Evolutionary conservation across 2,797 vertebrate species (phyloP), one percentile per base, ranked within the genome.

Genomic region (Anabas testudineus): DNA sequence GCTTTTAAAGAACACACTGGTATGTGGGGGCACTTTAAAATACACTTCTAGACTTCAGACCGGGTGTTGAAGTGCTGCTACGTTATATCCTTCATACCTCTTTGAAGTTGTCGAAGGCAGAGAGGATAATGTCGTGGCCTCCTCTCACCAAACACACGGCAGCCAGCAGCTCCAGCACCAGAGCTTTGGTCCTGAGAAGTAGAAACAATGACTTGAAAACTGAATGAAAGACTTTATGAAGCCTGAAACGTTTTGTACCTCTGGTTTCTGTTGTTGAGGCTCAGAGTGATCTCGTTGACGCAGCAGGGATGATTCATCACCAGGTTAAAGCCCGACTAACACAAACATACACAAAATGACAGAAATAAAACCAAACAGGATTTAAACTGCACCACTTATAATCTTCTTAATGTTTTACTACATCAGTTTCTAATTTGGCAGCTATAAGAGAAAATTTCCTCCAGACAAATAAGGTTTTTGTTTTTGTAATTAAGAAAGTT

Each of bases 291-390:
- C 93, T 98, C 95, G 0, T 98, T 99, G 83, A 99, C 96, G 2
- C 97, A 99, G 74, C 93, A 92, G 0, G 96, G 92, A 69, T 99
- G 97, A 70, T 93, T 95, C 97, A 98, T 98, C 87, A 99, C 97
- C 75, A 96, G 94, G 92, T 95, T 98, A 88, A 99, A 99, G 42
- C 97, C 97, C 7, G 95, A 96, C 97, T 98, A 64, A 37, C 26
- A 42, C 48, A 64, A 9, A 42, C 18, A 63, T 19, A 39, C 18
- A 32, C 13, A 41, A 52, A 54, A 36, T 37, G 42, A 56, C n/a
- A n/a, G n/a, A n/a, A n/a, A n/a, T n/a, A n/a, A n/a, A n/a, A n/a
- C n/a, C n/a, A n/a, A n/a, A n/a, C n/a, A n/a, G n/a, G n/a, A n/a
- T n/a, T n/a, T n/a, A n/a, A n/a, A n/a, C n/a, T n/a, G n/a, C n/a